phyloP scores from a whole-genome alignment of 2,113 vertebrate genomes.

The Tretioscincus oriximinensis region DNA sequence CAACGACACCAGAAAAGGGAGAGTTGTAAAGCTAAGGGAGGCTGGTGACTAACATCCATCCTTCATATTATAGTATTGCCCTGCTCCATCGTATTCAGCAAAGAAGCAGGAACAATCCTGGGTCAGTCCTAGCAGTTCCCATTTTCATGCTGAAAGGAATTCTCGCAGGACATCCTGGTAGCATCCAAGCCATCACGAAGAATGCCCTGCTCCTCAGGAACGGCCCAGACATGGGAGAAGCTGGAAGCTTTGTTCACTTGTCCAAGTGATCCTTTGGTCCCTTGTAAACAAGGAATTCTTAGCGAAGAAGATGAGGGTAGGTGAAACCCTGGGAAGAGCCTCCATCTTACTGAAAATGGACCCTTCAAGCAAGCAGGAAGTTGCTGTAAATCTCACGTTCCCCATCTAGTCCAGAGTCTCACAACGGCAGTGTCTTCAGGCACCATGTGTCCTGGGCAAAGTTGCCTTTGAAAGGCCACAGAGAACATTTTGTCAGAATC shows the following conservation, averaged over 20 bases:
- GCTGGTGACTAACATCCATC: background rate
- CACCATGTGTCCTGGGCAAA: conserved; percentile 3
- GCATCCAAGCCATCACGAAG: background rate
- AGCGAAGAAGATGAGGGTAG: background rate
- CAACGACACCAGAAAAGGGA: background rate
- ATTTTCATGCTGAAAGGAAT: too few species aligned
- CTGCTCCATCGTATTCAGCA: background rate
- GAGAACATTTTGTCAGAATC: conserved; percentile 62
- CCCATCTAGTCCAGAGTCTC: conserved; percentile 59
- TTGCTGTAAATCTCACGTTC: conserved; percentile 37
- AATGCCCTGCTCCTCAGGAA: too few species aligned
- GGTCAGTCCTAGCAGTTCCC: background rate
- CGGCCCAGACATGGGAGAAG: background rate
- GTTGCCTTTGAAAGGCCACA: conserved; percentile 46
- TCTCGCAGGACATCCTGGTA: background rate
- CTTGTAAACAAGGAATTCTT: background rate
- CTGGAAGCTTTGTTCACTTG: background rate
- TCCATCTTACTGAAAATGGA: background rate
- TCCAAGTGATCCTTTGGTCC: background rate
- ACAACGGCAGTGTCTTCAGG: conserved; percentile 33
- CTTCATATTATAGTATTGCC: background rate
- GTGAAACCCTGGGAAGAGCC: background rate
- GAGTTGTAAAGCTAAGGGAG: background rate
- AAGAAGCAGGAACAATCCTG: background rate
- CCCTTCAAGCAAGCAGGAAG: background rate